Conservation (phyloP, 1,140 invertebrate species). For the Eupristina koningsbergeri region DNA sequence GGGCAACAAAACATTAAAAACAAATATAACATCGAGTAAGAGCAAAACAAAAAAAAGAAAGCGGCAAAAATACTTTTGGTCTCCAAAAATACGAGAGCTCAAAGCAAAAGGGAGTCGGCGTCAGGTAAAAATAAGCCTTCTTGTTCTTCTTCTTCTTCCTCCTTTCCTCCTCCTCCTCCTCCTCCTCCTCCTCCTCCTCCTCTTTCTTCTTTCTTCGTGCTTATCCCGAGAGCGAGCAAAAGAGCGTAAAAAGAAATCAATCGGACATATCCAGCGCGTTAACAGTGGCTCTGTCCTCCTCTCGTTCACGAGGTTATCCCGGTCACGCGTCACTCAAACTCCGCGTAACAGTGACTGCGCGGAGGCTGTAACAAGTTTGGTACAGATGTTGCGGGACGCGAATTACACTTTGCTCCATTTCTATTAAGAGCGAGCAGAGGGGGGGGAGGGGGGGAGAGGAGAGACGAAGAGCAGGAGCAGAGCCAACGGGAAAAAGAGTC, state of each 20-base stretch:
- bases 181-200: background rate
- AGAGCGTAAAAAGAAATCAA: constrained; percentile 39
- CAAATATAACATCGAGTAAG: background rate
- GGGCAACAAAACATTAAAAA: background rate
- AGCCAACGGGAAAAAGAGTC: constrained; percentile 62
- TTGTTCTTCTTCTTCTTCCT: background rate
- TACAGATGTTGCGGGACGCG: constrained; percentile 40
- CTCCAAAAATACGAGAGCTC: constrained; percentile 36
- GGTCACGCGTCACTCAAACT: constrained; percentile 53
- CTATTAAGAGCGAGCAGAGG: constrained; percentile 67
- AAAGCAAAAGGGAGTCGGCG: background rate
- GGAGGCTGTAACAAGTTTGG: constrained; percentile 55
- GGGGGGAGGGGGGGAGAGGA: constrained; percentile 51
- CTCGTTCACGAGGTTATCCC: constrained; percentile 26
- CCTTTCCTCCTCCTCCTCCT: background rate
- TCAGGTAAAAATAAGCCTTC: constrained; percentile 47
- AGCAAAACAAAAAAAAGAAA: background rate
- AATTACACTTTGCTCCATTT: constrained; percentile 53
- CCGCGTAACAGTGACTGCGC: background rate
- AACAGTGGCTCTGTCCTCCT: background rate
- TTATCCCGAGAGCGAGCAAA: too few relatives aligned
- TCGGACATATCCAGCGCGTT: constrained; percentile 47
- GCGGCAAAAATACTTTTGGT: background rate
- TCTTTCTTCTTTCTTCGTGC: too few relatives aligned
- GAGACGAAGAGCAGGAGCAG: constrained; percentile 58